Percentiles rank a stretch among this genome's conserved stretches.
Conservation (phyloP, 2,113 vertebrate species). For the Hippoglossus stenolepis region DNA sequence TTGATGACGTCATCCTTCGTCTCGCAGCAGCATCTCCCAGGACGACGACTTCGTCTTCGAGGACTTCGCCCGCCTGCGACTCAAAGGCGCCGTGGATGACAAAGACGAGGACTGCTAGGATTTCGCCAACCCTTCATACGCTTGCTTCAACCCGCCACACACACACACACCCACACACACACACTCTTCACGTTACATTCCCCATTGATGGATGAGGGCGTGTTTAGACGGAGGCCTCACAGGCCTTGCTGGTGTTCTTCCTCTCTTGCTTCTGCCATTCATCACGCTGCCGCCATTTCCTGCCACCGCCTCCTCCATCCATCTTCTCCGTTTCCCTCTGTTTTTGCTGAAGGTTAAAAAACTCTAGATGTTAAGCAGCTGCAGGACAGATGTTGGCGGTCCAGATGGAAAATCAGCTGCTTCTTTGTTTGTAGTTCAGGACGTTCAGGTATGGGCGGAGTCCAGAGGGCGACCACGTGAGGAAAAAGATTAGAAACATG, state of each 20-base stretch:
- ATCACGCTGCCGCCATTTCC: neutral
- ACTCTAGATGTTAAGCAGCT: slow-evolving; percentile 14
- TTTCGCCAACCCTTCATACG: slow-evolving; percentile 26
- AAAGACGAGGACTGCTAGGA: slow-evolving; percentile 88
- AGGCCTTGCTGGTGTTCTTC: slow-evolving; percentile 45
- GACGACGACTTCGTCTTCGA: slow-evolving; percentile 95
- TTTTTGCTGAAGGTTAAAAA: slow-evolving; percentile 19
- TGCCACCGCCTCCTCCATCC: neutral
- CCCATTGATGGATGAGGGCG: slow-evolving; percentile 45
- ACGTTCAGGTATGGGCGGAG: neutral
- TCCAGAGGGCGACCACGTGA: neutral
- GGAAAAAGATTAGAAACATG: neutral
- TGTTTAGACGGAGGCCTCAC: slow-evolving; percentile 34
- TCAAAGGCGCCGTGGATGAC: slow-evolving; percentile 90
- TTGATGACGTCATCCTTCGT: neutral
- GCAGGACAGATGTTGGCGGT: neutral
- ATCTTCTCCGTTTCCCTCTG: slow-evolving; percentile 8
- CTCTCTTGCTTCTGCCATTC: slow-evolving; percentile 56
- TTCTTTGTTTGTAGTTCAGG: neutral
- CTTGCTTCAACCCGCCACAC: slow-evolving; percentile 39
- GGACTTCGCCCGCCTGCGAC: slow-evolving; percentile 91
- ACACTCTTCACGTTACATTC: slow-evolving; percentile 63
- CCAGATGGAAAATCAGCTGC: neutral
- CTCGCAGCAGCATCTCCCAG: slow-evolving; percentile 84
- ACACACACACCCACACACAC: slow-evolving; percentile 38